Percentiles rank a stretch among this genome's conserved stretches.
Conservation (phyloP, 2,797 vertebrate species). For the Falco berigora region DNA sequence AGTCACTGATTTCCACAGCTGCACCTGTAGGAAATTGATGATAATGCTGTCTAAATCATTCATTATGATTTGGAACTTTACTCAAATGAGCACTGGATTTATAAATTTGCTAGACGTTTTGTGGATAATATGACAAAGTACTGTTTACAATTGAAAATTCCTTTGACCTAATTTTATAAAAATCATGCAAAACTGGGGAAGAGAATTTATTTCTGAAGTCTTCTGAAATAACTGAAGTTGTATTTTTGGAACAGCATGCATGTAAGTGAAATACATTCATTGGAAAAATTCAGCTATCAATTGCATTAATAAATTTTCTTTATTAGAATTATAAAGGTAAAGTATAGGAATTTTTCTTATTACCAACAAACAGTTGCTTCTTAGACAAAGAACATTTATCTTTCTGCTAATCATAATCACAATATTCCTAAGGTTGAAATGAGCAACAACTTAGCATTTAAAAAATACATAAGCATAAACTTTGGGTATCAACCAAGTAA, state of each 20-base stretch:
- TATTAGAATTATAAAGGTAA: conserved; percentile 24
- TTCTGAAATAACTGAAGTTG: conserved; percentile 35
- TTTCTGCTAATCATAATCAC: not conserved
- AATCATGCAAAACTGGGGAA: conserved; percentile 54
- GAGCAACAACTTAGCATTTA: not conserved
- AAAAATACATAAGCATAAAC: not conserved
- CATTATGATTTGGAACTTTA: conserved; percentile 80
- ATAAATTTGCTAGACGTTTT: conserved; percentile 80
- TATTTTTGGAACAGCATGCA: not conserved
- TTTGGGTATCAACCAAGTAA: not conserved
- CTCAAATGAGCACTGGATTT: conserved; percentile 76
- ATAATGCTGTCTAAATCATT: conserved; percentile 82
- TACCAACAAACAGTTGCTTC: not conserved
- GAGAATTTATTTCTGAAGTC: conserved; percentile 52
- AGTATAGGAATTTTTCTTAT: not conserved
- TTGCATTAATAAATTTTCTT: not conserved
- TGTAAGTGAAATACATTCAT: conserved; percentile 23
- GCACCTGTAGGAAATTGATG: conserved; percentile 83
- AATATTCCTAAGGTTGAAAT: not conserved
- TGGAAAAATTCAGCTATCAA: not conserved
- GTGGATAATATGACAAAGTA: conserved; percentile 78
- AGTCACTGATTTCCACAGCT: conserved; percentile 80
- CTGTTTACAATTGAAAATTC: conserved; percentile 68
- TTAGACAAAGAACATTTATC: conserved; percentile 3
- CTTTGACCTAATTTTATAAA: conserved; percentile 73